A percentile compares a stretch with the other conserved stretches of the same genome.
These are phyloP conservation scores for Laothoe populi DNA, from an alignment of 2,888 invertebrate species.

Conservation along the genomic window DNA sequence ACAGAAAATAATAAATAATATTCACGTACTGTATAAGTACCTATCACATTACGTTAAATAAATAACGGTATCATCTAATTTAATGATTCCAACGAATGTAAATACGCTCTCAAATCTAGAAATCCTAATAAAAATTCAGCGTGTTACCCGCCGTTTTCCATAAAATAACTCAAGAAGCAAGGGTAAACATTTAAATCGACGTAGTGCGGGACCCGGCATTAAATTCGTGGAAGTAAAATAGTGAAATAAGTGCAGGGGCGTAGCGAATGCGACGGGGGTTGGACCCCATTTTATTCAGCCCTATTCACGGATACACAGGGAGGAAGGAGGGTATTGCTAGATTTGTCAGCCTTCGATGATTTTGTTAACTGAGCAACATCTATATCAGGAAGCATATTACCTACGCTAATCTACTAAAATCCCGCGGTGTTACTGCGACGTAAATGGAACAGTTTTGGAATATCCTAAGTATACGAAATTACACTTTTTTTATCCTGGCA, in stretches of 20 bases:
- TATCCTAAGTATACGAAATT: too few relatives aligned
- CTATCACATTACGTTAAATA: neutral
- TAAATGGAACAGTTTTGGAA: too few relatives aligned
- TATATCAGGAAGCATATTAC: too few relatives aligned
- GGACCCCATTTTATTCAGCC: too few relatives aligned
- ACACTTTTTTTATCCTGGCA: too few relatives aligned
- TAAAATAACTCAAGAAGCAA: conserved; percentile 29
- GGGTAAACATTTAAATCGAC: conserved; percentile 30
- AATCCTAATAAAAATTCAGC: conserved; percentile 33
- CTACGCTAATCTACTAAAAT: too few relatives aligned
- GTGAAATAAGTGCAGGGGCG: conserved; percentile 11
- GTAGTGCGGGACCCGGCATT: conserved; percentile 27
- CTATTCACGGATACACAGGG: too few relatives aligned
- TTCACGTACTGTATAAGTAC: neutral
- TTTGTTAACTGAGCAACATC: too few relatives aligned
- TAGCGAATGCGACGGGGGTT: neutral
- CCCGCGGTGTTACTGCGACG: too few relatives aligned
- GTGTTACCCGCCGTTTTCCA: conserved; percentile 31
- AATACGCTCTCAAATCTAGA: conserved; percentile 15
- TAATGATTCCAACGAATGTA: neutral
- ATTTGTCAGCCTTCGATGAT: too few relatives aligned
- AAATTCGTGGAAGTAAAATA: conserved; percentile 28
- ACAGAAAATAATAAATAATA: neutral
- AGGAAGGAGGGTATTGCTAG: too few relatives aligned
- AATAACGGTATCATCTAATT: conserved; percentile 5